Evolutionary conservation across 2,888 invertebrate genomes (phyloP).

Genomic region (Lypha dubia): DNA sequence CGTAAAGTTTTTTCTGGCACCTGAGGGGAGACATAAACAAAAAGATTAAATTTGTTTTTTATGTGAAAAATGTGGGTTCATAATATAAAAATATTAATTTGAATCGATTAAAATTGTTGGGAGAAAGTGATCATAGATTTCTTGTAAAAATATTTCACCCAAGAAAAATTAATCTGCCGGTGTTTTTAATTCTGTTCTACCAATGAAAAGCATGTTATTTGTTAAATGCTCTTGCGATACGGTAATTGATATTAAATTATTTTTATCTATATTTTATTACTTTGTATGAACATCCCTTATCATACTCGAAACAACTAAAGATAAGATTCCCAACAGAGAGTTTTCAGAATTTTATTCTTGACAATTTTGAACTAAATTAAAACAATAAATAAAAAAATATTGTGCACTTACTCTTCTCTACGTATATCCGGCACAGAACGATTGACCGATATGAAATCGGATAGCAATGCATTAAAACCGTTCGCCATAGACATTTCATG

Average conservation of each 20-base stretch:
- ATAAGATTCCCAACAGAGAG: conserved; percentile 19
- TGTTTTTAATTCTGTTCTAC: too few species aligned
- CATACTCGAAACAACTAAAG: conserved; percentile 13
- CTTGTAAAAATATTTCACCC: too few species aligned
- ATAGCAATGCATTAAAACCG: conserved; percentile 97
- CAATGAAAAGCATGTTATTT: too few species aligned
- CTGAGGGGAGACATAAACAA: conserved; percentile 44
- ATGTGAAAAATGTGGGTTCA: not conserved
- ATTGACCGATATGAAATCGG: conserved; percentile 94
- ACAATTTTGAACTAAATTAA: not conserved
- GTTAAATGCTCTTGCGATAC: too few species aligned
- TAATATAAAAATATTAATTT: too few species aligned
- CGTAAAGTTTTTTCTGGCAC: conserved; percentile 75
- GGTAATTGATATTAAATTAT: not conserved
- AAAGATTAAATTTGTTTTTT: too few species aligned
- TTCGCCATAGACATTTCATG: conserved; percentile 91
- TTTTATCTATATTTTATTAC: not conserved
- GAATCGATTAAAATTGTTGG: too few species aligned
- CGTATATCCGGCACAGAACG: conserved; percentile 92
- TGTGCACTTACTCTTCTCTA: conserved; percentile 84
- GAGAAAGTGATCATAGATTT: too few species aligned
- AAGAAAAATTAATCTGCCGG: too few species aligned
- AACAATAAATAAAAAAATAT: not conserved
- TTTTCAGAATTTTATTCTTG: not conserved
- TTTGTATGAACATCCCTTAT: conserved; percentile 28